A percentile compares a stretch with the other conserved stretches of the same genome.
Conservation (phyloP, 1,140 invertebrate species). For the Drosophila sulfurigaster region DNA sequence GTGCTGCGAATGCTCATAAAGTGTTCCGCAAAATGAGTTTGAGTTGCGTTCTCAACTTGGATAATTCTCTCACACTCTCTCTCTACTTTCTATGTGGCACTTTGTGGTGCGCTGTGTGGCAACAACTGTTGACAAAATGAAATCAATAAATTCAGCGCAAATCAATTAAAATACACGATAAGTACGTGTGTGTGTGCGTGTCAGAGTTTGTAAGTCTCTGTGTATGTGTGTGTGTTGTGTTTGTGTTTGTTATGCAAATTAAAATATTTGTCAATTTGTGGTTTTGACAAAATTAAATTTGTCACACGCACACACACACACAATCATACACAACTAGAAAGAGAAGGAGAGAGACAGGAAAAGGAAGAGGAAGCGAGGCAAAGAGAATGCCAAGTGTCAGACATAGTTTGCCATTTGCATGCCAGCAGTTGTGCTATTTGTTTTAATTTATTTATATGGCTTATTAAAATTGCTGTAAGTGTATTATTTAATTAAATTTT, state of each 20-base stretch:
- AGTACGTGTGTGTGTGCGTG: slow-evolving; percentile 4
- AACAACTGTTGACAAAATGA: slow-evolving; percentile 79
- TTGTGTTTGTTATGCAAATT: slow-evolving; percentile 61
- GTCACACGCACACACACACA: slow-evolving; percentile 34
- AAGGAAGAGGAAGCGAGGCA: too few relatives aligned
- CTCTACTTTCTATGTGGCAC: neutral
- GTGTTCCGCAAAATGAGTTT: slow-evolving; percentile 55
- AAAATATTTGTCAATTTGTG: slow-evolving; percentile 83
- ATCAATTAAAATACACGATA: slow-evolving; percentile 74
- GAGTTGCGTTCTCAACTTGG: slow-evolving; percentile 45
- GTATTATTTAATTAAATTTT: slow-evolving; percentile 78
- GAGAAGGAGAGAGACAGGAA: too few relatives aligned
- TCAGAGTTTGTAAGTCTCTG: neutral
- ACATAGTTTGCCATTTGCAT: slow-evolving; percentile 52
- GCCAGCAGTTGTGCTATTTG: slow-evolving; percentile 31
- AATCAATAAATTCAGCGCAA: slow-evolving; percentile 81
- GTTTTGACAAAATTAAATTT: slow-evolving; percentile 79
- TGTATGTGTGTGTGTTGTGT: slow-evolving; percentile 11
- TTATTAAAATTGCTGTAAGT: slow-evolving; percentile 77
- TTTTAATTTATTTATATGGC: slow-evolving; percentile 76
- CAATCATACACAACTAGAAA: neutral
- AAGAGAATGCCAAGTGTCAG: slow-evolving; percentile 30
- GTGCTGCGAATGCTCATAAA: slow-evolving; percentile 12
- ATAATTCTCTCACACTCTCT: slow-evolving; percentile 16
- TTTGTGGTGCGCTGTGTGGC: slow-evolving; percentile 27